phyloP scores from a whole-genome alignment of 2,797 vertebrate genomes.

The Phoxinus dragarum region DNA sequence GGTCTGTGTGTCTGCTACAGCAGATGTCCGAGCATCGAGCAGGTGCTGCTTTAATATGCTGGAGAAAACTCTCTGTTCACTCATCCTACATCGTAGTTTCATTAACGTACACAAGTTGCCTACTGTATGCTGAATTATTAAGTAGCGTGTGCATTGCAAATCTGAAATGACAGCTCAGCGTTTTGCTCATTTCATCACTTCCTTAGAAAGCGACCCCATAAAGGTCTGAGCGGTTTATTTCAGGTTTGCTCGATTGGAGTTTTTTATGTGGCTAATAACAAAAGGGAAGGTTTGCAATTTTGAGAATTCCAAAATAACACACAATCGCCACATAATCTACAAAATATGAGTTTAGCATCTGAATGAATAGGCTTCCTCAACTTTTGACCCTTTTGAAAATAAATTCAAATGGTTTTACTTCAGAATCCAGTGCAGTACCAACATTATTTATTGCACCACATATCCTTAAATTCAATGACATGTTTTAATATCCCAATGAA shows the following conservation, averaged over 20 bases:
- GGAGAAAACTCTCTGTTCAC: neutral
- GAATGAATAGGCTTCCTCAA: neutral
- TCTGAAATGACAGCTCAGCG: conserved; percentile 18
- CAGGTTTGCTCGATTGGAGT: neutral
- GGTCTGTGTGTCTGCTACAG: neutral
- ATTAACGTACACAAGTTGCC: neutral
- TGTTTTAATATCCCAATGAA: neutral
- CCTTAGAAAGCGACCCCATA: neutral
- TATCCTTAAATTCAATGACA: neutral
- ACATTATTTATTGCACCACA: no score
- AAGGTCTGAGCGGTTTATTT: neutral
- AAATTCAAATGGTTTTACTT: neutral
- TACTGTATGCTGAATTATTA: neutral
- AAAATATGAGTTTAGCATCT: neutral
- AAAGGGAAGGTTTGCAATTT: neutral
- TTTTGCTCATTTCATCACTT: conserved; percentile 25
- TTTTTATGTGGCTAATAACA: neutral
- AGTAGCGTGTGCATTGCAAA: neutral
- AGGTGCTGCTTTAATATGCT: conserved; percentile 1
- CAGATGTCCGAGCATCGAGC: neutral
- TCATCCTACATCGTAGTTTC: neutral
- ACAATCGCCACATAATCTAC: neutral
- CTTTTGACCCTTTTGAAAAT: neutral
- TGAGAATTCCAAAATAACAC: neutral
- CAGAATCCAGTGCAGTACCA: no score